These are phyloP conservation scores for Dryoscopus gambensis DNA, from an alignment of 2,113 vertebrate genomes.

Conservation along the genomic window DNA sequence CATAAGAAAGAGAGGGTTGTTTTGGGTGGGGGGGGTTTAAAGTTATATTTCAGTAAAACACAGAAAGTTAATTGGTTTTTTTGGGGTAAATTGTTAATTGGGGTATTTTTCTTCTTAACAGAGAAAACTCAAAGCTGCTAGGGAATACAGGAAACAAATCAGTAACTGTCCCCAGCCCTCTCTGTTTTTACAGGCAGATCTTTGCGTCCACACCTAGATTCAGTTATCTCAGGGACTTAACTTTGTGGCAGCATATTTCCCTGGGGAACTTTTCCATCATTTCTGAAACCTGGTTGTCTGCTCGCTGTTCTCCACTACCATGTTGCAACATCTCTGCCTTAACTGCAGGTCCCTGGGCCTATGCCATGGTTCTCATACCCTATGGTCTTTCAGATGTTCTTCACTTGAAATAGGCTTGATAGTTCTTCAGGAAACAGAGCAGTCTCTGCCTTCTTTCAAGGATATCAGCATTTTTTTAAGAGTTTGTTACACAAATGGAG, in stretches of 20 bases:
- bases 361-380: background rate
- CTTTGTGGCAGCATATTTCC: background rate
- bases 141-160: background rate
- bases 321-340: background rate
- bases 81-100: too few species aligned
- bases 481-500: background rate
- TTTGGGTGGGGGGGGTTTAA: too few species aligned
- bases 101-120: background rate
- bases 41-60: background rate
- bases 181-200: background rate
- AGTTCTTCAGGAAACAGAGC: background rate
- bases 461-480: background rate
- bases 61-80: background rate
- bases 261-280: background rate
- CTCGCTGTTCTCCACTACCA: rapidly evolving
- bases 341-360: background rate
- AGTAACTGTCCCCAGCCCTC: background rate
- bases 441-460: background rate
- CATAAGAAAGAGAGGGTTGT: background rate
- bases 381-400: background rate
- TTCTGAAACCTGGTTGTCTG: background rate
- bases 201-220: background rate
- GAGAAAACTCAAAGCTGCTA: background rate
- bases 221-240: background rate
- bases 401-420: background rate